Evolutionary conservation across 2,113 vertebrate species (phyloP), one percentile per base, ranked within the genome.

Genomic region (Nerophis ophidion): DNA sequence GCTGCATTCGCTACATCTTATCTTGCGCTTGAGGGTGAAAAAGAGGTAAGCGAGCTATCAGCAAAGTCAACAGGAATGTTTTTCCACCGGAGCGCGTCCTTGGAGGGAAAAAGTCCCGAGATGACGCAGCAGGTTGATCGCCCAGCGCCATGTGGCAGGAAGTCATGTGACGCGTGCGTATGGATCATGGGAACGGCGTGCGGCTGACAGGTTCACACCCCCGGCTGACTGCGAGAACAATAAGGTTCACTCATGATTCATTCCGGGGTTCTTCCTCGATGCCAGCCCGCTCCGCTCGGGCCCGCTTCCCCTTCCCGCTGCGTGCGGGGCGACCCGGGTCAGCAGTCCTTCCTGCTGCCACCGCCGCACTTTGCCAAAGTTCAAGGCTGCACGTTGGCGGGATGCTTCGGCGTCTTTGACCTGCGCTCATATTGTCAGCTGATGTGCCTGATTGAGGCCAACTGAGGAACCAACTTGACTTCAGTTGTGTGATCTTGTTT

Each of bases 161-260:
- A 66, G 72, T 74, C 71, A 59, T 8, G 34, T 52, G 70, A 67
- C 59, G 66, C 61, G 71, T 76, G 74, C 74, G 73, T 79, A 81
- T 80, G 77, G 72, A 79, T 68, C 82, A 81, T 78, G 75, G 82
- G 81, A 86, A 86, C 69, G 65, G 10, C 17, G n/a, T 11, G 40
- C 40, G 10, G 40, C 11, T 12, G 40, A 44, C 40, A 12, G 50
- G 63, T 72, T 83, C 76, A 75, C 63, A 54, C 68, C 61, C 66
- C 34, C 45, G 66, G 42, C 38, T 71, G 80, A 82, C 79, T 68
- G 71, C 54, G 61, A 79, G 76, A 89, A 89, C 87, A 89, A 89
- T 88, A 66, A 75, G 50, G 82, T 86, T 87, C 79, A 82, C 61
- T 46, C 77, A 73, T 84, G 70, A 87, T 81, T 85, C 81, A 86